Base-by-base conservation (phyloP, 2,888 invertebrate species). In the Lasioglossum calceatum region DNA sequence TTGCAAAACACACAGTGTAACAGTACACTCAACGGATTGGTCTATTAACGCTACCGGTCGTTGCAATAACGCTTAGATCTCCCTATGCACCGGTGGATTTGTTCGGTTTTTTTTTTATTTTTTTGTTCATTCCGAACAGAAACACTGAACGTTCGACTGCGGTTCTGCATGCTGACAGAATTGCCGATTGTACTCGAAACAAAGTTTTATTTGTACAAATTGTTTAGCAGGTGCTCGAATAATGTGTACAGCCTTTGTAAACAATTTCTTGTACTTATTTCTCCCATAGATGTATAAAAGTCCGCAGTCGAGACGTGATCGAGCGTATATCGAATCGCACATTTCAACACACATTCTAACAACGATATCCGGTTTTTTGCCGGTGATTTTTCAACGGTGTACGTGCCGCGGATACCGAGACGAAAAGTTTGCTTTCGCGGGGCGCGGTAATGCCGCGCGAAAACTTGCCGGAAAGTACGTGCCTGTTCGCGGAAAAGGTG, bases 61-160 rank as follows among this genome's bases (percentile, higher is more conserved):
- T 94, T 94, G 93, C 94, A 94, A 94, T 94, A 94, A 94, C 93
- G 94, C 93, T 94, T 95, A 93, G 93, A 94, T 94, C 94, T 94
- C 94, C 94, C 89, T 93, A 93, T 92, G 93, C 93, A 93, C 94
- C 93, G 54, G 54, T 39, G 58, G 0, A 4, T 42, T 36, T 4
- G 58, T 75, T 75, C 2, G 3, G 2, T 58, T 54, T 19, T 61
- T 3, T 5, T 58, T 54, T 19, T 39, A 12, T 0, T 54, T 50
- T 19, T 54, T 54, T 23, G 23, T 54, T 54, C 10, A 54, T 10
- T 54, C 23, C 10, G 0, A 58, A 47, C 16, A 0, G 5, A 27
- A 1, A 14, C 78, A 27, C 2, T 3, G 14, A 27, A 14, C 16
- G 32, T 39, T n/a, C 58, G 5, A 44, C 12, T 7, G 4, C 54